Base-by-base conservation (phyloP, 2,797 vertebrate species). In the Peromyscus eremicus region DNA sequence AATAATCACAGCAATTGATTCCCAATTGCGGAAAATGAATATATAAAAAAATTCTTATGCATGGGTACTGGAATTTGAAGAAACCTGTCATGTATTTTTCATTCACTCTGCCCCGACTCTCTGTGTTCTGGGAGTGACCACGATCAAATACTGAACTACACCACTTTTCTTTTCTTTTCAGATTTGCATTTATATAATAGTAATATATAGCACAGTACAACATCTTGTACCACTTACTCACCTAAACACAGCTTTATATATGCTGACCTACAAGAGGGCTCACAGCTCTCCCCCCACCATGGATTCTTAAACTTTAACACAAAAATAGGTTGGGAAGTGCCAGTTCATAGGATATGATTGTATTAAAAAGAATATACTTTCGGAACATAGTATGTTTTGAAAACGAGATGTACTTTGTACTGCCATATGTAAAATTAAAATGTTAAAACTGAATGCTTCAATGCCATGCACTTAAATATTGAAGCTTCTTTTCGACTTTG, bases 401-500 rank as follows among this genome's bases (percentile, higher is more conserved):
- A 93, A 46, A 37, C 17, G 86, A 62, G 62, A 43, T 21, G 71
- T 34, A 75, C 0, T 66, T 84, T 43, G 49, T 43, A 52, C 32
- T 80, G 94, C 40, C 37, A 34, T 32, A 83, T 60, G 71, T 66
- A 71, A 87, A 83, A 68, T 37, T 62, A 75, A 94, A 83, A 77
- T 81, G 40, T 83, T 37, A 82, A 12, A 66, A 83, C 7, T n/a
- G 94, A 73, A 43, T 79, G 73, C 87, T 62, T 94, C 60, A 71
- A 34, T 84, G 34, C 32, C 81, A 71, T 82, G 16, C 25, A 49
- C 46, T 97, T 55, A 95, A 70, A 70, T 96, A 90, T 25, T 76
- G 94, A 87, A 46, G 32, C 60, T 86, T 70, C 6, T 84, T 46
- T 64, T 60, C 27, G 5, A 66, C 34, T 91, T 86, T 84, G 90